Evolutionary conservation across 2,888 invertebrate species (phyloP).

Genomic region (Encarsia formosa): DNA sequence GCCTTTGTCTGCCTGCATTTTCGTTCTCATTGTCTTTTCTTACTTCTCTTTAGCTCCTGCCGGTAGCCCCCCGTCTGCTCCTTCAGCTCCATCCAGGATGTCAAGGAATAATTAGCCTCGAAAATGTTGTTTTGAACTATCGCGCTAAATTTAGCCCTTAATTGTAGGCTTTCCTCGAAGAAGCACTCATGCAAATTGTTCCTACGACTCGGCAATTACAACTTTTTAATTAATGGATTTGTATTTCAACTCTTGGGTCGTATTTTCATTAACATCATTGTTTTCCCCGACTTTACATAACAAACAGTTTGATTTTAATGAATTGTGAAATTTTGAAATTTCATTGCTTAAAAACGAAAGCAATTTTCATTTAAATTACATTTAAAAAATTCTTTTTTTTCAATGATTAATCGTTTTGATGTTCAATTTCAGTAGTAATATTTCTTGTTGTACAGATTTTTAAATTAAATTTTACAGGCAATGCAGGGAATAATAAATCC

Average conservation of each 20-base stretch:
- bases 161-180: conserved; percentile 7
- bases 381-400: too few relatives aligned
- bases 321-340: too few relatives aligned
- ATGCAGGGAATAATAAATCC: too few relatives aligned
- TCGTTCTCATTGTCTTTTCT: not conserved
- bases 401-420: too few relatives aligned
- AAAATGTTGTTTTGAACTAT: conserved; percentile 16
- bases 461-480: too few relatives aligned
- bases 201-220: conserved; percentile 2
- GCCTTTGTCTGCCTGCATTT: conserved; percentile 11
- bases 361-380: too few relatives aligned
- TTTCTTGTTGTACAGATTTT: too few relatives aligned
- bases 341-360: too few relatives aligned
- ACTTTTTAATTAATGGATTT: conserved; percentile 9
- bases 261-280: conserved; percentile 1
- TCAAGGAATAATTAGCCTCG: conserved; percentile 14
- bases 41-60: not conserved
- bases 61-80: not conserved
- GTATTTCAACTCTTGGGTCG: too few relatives aligned
- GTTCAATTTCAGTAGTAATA: too few relatives aligned
- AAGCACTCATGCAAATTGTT: conserved; percentile 1
- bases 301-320: too few relatives aligned
- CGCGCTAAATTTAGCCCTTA: conserved; percentile 7
- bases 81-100: not conserved
- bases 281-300: too few relatives aligned